phyloP scores from a whole-genome alignment of 2,797 vertebrate species.

The Phaenicophaeus curvirostris region DNA sequence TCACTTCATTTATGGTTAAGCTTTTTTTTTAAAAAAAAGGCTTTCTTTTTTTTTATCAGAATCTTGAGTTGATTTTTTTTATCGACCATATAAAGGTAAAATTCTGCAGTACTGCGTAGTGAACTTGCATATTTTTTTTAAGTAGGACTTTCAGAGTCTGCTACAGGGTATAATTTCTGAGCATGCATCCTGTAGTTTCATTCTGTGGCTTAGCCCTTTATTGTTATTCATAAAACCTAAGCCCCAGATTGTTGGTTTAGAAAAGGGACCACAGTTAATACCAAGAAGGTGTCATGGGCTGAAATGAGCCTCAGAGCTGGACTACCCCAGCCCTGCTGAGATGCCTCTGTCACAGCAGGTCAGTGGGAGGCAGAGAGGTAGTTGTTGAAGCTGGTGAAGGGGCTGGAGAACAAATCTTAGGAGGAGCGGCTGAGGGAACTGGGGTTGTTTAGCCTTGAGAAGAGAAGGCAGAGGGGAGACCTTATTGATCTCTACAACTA shows the following conservation, averaged over 20 bases:
- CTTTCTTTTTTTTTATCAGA: no score
- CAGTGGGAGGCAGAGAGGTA: not conserved
- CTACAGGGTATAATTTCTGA: not conserved
- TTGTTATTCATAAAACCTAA: not conserved
- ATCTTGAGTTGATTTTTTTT: not conserved
- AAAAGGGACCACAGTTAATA: not conserved
- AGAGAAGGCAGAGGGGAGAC: no score
- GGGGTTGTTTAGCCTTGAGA: no score
- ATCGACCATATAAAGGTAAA: not conserved
- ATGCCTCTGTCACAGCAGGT: not conserved
- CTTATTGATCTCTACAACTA: no score
- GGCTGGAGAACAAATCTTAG: no score
- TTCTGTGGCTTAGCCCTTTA: not conserved
- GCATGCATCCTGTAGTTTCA: not conserved
- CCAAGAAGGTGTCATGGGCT: not conserved
- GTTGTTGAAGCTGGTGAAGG: not conserved
- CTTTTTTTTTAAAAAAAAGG: no score
- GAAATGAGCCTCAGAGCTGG: not conserved
- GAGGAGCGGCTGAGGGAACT: no score
- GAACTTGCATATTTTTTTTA: not conserved
- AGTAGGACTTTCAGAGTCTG: not conserved
- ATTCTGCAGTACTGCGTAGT: not conserved
- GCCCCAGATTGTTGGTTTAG: not conserved
- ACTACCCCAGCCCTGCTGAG: not conserved
- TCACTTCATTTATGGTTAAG: not conserved